These are phyloP conservation scores for Margaritifera margaritifera DNA, from an alignment of 2,888 invertebrate species.

Conservation along the genomic window DNA sequence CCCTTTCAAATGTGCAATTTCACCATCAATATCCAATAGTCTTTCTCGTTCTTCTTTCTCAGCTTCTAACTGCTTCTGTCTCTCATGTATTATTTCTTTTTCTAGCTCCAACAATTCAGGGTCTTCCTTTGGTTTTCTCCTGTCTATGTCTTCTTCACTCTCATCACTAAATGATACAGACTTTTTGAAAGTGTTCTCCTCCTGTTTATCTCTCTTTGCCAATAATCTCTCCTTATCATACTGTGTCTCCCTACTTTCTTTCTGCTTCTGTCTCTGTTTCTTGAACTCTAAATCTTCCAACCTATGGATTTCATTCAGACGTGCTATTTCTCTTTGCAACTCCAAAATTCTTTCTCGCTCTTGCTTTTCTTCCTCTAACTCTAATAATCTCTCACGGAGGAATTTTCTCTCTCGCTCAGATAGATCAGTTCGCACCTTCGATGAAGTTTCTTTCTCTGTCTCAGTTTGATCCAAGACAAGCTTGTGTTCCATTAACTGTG, in stretches of 20 bases:
- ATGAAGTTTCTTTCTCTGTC: slow-evolving; percentile 37
- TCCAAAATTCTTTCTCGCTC: not conserved
- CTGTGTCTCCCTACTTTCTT: slow-evolving; percentile 3
- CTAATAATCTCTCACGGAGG: slow-evolving; percentile 2
- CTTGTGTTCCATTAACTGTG: slow-evolving; percentile 57
- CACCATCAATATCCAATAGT: too few species aligned
- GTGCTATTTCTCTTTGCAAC: not conserved
- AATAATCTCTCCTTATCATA: slow-evolving; percentile 41
- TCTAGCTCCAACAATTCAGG: too few species aligned
- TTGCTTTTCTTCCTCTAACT: not conserved
- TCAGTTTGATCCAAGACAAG: slow-evolving; percentile 45
- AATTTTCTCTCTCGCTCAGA: not conserved
- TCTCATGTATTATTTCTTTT: too few species aligned
- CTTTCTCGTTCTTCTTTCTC: too few species aligned
- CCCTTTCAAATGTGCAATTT: too few species aligned
- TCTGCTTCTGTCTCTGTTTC: slow-evolving; percentile 2
- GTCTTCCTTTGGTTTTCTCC: too few species aligned
- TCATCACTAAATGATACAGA: slow-evolving; percentile 52
- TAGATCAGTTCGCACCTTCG: too few species aligned
- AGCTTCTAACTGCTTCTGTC: too few species aligned
- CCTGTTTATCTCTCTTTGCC: slow-evolving; percentile 53
- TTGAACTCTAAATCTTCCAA: slow-evolving; percentile 2
- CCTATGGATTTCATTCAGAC: slow-evolving; percentile 6
- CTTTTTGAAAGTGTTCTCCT: slow-evolving; percentile 58
- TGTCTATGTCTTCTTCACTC: slow-evolving; percentile 6